Percentiles rank a stretch among this genome's conserved stretches.
Conservation (phyloP, 2,888 invertebrate genomes). For the Rhingia campestris region DNA sequence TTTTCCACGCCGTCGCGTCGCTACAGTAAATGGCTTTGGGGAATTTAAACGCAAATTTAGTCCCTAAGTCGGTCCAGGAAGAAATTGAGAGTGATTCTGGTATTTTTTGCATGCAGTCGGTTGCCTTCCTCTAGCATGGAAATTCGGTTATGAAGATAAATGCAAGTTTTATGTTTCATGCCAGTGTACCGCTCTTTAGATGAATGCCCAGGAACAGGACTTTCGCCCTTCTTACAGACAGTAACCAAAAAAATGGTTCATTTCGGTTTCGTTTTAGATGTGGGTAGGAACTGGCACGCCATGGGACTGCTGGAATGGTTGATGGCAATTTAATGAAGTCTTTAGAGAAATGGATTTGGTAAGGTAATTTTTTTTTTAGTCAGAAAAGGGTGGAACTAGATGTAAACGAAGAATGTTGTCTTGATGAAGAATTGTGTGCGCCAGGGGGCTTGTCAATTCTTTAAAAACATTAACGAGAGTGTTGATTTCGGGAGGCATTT, state of each 20-base stretch:
- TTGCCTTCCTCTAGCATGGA: slow-evolving; percentile 1
- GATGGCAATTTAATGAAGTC: slow-evolving; percentile 69
- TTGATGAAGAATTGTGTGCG: slow-evolving; percentile 39
- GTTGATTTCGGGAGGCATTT: too few species aligned
- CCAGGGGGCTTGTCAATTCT: background rate
- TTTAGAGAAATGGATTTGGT: slow-evolving; percentile 37
- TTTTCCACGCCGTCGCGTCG: background rate
- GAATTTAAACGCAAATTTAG: slow-evolving; percentile 37
- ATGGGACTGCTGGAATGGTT: slow-evolving; percentile 42
- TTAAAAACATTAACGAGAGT: background rate
- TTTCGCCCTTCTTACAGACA: slow-evolving; percentile 8
- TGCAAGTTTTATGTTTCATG: slow-evolving; percentile 55
- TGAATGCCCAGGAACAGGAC: slow-evolving; percentile 4
- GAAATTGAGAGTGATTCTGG: slow-evolving; percentile 53
- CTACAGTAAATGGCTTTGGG: slow-evolving; percentile 39
- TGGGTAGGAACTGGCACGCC: slow-evolving; percentile 23
- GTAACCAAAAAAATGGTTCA: slow-evolving; percentile 28
- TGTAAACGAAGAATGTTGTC: background rate
- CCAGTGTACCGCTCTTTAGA: slow-evolving; percentile 21
- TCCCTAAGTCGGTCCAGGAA: slow-evolving; percentile 31
- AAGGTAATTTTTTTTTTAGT: background rate
- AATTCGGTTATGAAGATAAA: slow-evolving; percentile 66
- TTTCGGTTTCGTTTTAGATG: slow-evolving; percentile 46
- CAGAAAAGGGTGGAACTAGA: background rate
- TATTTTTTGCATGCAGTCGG: background rate